A percentile compares a stretch with the other conserved stretches of the same genome.
Conservation (phyloP, 2,888 invertebrate genomes). For the Eudasyphora cyanicolor region DNA sequence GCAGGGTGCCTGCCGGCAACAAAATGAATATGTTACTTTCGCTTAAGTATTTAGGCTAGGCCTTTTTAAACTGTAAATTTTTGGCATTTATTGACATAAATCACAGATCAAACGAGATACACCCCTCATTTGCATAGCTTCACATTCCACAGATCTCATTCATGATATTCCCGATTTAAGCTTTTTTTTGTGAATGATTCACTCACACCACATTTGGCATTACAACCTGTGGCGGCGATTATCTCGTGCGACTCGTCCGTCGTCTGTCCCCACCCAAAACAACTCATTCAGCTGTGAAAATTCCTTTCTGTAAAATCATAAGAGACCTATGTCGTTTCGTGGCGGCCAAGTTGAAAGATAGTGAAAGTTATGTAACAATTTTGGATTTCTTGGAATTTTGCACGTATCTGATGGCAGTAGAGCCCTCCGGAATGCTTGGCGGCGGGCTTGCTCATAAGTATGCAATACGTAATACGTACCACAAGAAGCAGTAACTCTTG, state of each 20-base stretch:
- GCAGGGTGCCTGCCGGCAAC: too few relatives aligned
- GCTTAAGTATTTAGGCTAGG: neutral
- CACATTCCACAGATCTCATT: neutral
- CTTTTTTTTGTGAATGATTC: conserved; percentile 11
- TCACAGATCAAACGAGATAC: neutral
- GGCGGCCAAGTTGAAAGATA: conserved; percentile 12
- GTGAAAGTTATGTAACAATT: conserved; percentile 64
- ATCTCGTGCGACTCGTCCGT: neutral
- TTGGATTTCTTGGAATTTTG: conserved; percentile 62
- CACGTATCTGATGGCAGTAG: conserved; percentile 43
- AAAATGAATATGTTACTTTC: neutral
- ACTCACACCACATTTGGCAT: too few relatives aligned
- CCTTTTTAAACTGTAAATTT: neutral
- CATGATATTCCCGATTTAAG: neutral
- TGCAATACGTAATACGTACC: conserved; percentile 2
- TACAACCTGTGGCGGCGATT: neutral
- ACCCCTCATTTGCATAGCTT: neutral
- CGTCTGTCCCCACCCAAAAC: neutral
- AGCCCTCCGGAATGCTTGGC: neutral
- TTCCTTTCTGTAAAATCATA: conserved; percentile 14
- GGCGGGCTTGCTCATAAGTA: neutral
- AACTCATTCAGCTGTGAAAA: conserved; percentile 3
- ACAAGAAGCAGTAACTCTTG: neutral
- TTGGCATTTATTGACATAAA: conserved; percentile 15
- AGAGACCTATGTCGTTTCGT: neutral